Conservation (phyloP, 1,140 invertebrate genomes). For the Drepana arcuata region DNA sequence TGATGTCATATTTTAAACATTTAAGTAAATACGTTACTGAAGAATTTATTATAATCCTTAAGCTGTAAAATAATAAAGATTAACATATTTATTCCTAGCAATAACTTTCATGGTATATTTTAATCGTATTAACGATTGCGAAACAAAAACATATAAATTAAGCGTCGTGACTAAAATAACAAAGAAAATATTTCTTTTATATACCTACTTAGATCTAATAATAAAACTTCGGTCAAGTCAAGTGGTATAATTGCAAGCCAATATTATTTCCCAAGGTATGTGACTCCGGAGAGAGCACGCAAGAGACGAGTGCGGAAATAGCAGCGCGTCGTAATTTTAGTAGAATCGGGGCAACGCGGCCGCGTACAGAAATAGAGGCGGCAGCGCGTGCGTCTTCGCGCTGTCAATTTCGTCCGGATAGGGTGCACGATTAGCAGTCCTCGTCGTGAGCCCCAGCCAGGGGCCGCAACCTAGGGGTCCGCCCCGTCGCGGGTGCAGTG, state of each 20-base stretch:
- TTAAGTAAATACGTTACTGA: no score
- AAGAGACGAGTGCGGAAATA: constrained; percentile 63
- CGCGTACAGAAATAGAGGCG: constrained; percentile 62
- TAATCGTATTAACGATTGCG: no score
- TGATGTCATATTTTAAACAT: no score
- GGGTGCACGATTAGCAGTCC: constrained; percentile 53
- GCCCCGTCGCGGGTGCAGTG: constrained; percentile 29
- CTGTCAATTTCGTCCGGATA: constrained; percentile 67
- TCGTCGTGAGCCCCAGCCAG: constrained; percentile 10
- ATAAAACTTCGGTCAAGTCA: no score
- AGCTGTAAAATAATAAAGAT: no score
- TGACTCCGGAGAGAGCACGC: constrained; percentile 34
- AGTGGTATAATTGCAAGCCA: neutral
- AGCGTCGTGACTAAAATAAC: no score
- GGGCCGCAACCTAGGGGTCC: constrained; percentile 5
- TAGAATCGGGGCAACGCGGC: constrained; percentile 68
- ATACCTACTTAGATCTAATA: no score
- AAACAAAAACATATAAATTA: no score
- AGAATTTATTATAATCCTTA: no score
- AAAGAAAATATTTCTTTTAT: no score
- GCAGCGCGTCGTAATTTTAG: constrained; percentile 65
- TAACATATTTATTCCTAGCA: no score
- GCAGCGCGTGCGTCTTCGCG: constrained; percentile 53
- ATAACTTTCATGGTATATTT: no score
- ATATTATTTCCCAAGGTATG: constrained; percentile 37